Conservation (phyloP, 2,797 vertebrate species). For the Enteromius treurensis region DNA sequence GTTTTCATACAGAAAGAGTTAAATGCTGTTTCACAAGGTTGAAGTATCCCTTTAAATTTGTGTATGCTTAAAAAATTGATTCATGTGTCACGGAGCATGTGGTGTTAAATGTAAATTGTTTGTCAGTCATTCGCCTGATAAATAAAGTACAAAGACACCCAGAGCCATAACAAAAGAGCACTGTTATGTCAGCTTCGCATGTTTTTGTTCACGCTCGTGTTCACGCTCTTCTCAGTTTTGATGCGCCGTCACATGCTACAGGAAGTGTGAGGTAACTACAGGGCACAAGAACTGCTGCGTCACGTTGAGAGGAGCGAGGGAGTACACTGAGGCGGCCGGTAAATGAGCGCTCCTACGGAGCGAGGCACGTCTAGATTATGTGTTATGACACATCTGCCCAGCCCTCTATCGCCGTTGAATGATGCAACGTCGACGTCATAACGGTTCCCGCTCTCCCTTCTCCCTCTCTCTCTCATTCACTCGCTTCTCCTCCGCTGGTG, state of each 20-base stretch:
- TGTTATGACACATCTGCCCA: slow-evolving; percentile 68
- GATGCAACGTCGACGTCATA: slow-evolving; percentile 70
- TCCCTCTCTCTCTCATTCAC: slow-evolving; percentile 55
- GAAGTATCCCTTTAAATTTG: not conserved
- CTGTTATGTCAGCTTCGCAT: slow-evolving; percentile 3
- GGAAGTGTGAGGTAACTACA: slow-evolving; percentile 63
- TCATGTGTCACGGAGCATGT: too few species aligned
- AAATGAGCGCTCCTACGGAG: not conserved
- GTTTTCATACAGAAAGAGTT: not conserved
- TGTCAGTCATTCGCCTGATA: not conserved
- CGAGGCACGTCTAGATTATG: slow-evolving; percentile 51
- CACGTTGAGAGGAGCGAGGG: slow-evolving; percentile 61
- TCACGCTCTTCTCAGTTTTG: not conserved
- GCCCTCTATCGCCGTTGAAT: slow-evolving; percentile 56
- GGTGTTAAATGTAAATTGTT: not conserved
- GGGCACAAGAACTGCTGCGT: slow-evolving; percentile 66
- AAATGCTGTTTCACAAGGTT: not conserved
- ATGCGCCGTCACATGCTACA: slow-evolving; percentile 53
- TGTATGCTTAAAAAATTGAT: not conserved
- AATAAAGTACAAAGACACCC: not conserved
- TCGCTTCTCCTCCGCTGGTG: slow-evolving; percentile 43
- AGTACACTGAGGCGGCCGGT: slow-evolving; percentile 46
- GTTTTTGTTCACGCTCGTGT: slow-evolving; percentile 3
- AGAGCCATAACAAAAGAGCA: not conserved
- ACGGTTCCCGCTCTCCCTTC: slow-evolving; percentile 65